Evolutionary conservation across 2,797 vertebrate genomes (phyloP).

Genomic region (Todus mexicanus): DNA sequence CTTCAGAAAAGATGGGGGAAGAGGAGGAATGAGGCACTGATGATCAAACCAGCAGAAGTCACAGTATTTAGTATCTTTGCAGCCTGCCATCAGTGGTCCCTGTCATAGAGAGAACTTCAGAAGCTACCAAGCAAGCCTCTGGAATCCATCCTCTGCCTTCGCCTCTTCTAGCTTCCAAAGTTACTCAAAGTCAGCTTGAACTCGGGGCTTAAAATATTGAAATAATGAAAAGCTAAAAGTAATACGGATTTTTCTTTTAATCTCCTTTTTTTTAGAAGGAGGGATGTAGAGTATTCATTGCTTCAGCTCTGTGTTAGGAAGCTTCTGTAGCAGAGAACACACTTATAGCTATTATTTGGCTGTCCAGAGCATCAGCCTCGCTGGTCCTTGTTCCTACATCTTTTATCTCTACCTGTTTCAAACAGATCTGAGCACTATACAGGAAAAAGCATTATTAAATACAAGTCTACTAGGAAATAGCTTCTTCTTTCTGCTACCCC

Average conservation of each 20-base stretch:
- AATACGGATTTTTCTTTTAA: background rate
- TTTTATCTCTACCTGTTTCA: background rate
- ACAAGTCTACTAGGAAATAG: background rate
- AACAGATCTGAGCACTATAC: background rate
- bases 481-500: background rate
- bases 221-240: background rate
- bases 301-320: background rate
- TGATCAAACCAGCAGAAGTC: background rate
- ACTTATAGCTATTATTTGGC: background rate
- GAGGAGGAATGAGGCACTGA: background rate
- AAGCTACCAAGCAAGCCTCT: background rate
- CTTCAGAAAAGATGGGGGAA: background rate
- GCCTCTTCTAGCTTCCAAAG: background rate
- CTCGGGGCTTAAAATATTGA: background rate
- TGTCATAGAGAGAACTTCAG: background rate
- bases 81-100: background rate
- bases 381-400: background rate
- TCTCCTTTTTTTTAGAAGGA: background rate
- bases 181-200: conserved; percentile 3
- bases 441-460: background rate
- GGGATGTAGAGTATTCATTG: background rate
- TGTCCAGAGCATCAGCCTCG: background rate
- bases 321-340: background rate
- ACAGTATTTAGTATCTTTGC: background rate
- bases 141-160: background rate